Evolutionary conservation across 1,140 invertebrate genomes (phyloP), one percentile per base, ranked within the genome.

Genomic region (Nasonia giraulti): DNA sequence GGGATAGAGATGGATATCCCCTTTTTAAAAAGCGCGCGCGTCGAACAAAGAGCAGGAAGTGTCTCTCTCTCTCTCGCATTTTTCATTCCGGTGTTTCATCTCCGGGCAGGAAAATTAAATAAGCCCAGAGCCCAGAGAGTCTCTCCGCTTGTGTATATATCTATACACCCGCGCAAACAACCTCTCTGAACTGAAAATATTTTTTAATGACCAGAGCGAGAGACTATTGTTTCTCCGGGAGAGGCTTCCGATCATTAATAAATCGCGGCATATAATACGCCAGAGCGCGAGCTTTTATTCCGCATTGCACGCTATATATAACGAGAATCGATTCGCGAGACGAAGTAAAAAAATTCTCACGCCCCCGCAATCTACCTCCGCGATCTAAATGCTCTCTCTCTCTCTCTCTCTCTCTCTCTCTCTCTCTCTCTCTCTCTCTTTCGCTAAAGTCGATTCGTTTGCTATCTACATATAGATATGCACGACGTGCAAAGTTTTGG

Each of bases 11-110:
- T 75, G 71, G 68, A 82, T 76, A 31, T 27, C 75, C 73, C 81
- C 55, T n/a, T 62, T 82, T 82, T 82, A 80, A 74, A 84, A 84
- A 85, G 55, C 55, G 55, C 55, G 55, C 55, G 55, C 47, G 50
- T n/a, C 17, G 50, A 78, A 85, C 84, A 85, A 85, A 81, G 84
- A 73, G 55, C 84, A 75, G 84, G 83, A 84, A 84, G 71, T 75
- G 44, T 62, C 20, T 62, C 76, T 66, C 40, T 75, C 81, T n/a
- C 17, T 37, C 27, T 40, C 40, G 66, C 44, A 62, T 37, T 78
- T 71, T 83, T 78, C 74, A 47, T 78, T 62, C 44, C 62, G 40
- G 62, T 10, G 12, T 80, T 47, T 84, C 82, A 79, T 84, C 82
- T 84, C 82, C 82, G 82, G 40, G 68, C 75, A 71, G 44, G 77